Percentiles rank a stretch among this genome's conserved stretches.
These are phyloP conservation scores for Steinernema carpocapsae DNA, from an alignment of 2,888 invertebrate genomes.

Conservation along the genomic window DNA sequence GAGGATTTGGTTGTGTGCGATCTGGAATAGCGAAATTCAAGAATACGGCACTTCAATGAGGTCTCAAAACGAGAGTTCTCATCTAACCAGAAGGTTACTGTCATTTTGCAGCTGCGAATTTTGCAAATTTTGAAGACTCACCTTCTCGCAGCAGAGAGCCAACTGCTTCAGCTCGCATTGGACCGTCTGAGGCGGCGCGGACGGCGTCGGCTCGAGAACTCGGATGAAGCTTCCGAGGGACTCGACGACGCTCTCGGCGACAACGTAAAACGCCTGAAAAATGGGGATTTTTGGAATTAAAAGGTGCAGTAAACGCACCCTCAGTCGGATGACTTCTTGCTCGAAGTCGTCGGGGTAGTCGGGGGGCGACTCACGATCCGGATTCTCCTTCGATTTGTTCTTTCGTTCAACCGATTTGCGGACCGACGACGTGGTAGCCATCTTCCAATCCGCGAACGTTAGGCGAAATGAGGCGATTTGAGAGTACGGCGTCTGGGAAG, in stretches of 20 bases:
- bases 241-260: constrained; percentile 6
- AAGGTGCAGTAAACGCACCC: background rate
- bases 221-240: constrained; percentile 11
- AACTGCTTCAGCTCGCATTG: background rate
- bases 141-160: background rate
- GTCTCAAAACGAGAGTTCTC: too few relatives aligned
- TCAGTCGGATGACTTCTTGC: background rate
- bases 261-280: background rate
- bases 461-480: too few relatives aligned
- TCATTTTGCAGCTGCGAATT: too few relatives aligned
- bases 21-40: background rate
- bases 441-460: background rate
- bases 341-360: constrained; percentile 4
- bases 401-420: background rate
- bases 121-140: background rate
- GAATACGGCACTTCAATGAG: background rate
- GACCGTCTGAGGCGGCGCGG: background rate
- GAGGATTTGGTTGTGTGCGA: background rate
- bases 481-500: too few relatives aligned
- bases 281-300: background rate
- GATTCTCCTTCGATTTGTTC: background rate
- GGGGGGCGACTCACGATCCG: background rate
- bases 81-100: too few relatives aligned
- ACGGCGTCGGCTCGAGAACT: background rate
- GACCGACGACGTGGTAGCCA: background rate